Base-by-base conservation (phyloP, 2,888 invertebrate species). In the Gerris lacustris region DNA sequence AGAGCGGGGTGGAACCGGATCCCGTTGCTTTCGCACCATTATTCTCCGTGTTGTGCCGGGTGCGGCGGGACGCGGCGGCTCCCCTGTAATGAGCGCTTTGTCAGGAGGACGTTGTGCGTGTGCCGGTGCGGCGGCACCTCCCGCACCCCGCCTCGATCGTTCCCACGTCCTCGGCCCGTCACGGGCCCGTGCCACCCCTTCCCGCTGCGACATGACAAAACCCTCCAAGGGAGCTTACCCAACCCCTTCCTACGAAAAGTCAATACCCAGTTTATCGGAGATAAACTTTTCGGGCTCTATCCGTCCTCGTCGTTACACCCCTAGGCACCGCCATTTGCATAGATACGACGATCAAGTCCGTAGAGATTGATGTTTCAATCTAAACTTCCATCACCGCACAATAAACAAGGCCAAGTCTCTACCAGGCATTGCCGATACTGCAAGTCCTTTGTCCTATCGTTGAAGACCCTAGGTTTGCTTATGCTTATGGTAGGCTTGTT, bases 251-350 rank as follows among this genome's bases (percentile, higher is more conserved):
- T 55, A 11, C 15, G 1, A 55, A 55, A 55, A 55, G 55, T 55
- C 55, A 55, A 55, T 55, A 55, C 55, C 55, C 55, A 55, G 55
- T 55, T 55, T 55, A 55, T 55, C 55, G 55, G 55, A 15, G 55
- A 55, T 55, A 55, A 55, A 55, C 55, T 9, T 55, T 55, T 55
- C 15, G 9, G 5, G 15, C 9, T 11, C 55, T 31, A 31, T 31
- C 4, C 31, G 31, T 31, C 31, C 31, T 31, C 31, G 31, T 31
- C 31, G 31, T 31, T 31, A 31, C 31, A 31, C 31, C 31, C 31
- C 31, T 4, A 31, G 31, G 31, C 31, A 31, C 31, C 31, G 15
- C 9, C 15, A 55, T 55, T 55, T 55, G 55, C 55, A 55, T 55
- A 55, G 15, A 55, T 15, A 55, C 55, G 55, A 55, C 9, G 55